phyloP scores from a whole-genome alignment of 2,797 vertebrate genomes.

The Eulemur albifrons region DNA sequence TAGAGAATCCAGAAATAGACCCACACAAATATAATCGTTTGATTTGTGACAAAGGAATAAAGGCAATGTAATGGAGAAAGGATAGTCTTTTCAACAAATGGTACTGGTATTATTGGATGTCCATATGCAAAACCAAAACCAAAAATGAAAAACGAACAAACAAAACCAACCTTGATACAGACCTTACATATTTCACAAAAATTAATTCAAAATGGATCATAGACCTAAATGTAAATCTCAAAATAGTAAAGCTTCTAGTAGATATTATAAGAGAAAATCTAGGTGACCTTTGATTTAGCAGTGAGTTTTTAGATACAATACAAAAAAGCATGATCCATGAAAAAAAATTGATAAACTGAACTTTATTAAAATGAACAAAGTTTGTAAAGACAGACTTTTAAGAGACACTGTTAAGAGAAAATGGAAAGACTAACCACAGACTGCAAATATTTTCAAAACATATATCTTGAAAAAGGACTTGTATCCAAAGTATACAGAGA shows the following conservation, averaged over 20 bases:
- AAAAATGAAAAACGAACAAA: background rate
- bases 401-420: background rate
- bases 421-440: background rate
- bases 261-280: background rate
- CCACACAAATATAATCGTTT: background rate
- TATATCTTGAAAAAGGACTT: background rate
- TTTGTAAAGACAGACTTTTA: background rate
- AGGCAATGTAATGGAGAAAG: background rate
- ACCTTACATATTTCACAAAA: background rate
- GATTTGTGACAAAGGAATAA: background rate
- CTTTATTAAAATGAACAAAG: background rate
- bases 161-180: background rate
- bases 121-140: background rate
- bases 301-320: background rate
- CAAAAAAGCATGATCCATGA: background rate
- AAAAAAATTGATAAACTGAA: background rate
- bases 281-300: background rate
- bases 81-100: background rate
- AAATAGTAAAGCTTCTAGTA: background rate
- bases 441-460: background rate
- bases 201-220: background rate
- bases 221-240: background rate
- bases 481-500: background rate
- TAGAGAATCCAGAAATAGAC: background rate
- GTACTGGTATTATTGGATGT: background rate